A percentile compares a stretch with the other conserved stretches of the same genome.
Evolutionary conservation across 2,888 invertebrate genomes (phyloP).

Genomic region (Drosophila macrospina): DNA sequence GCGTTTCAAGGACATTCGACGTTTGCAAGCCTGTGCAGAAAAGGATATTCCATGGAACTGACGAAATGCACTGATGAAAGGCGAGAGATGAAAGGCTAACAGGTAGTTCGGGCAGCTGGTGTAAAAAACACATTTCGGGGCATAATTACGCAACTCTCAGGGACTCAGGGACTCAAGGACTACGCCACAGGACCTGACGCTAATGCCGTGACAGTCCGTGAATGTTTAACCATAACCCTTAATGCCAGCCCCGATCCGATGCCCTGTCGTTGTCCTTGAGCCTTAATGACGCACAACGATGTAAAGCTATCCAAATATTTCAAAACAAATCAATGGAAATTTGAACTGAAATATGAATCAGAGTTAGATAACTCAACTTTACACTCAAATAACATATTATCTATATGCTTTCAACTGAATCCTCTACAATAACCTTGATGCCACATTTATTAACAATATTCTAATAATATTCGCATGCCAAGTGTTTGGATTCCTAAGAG

Average conservation of each 20-base stretch:
- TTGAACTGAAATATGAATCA: background rate
- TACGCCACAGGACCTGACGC: slow-evolving; percentile 59
- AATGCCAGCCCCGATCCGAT: slow-evolving; percentile 29
- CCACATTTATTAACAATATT: background rate
- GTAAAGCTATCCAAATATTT: no score
- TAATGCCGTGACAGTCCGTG: slow-evolving; percentile 38
- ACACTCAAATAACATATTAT: no score
- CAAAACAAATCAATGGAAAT: background rate
- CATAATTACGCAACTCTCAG: slow-evolving; percentile 64
- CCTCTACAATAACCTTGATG: no score
- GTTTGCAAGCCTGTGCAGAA: slow-evolving; percentile 33
- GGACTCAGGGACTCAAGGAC: slow-evolving; percentile 39
- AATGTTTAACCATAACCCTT: slow-evolving; percentile 61
- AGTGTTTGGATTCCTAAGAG: no score
- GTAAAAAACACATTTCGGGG: slow-evolving; percentile 60
- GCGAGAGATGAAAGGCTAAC: slow-evolving; percentile 49
- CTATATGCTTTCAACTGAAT: no score
- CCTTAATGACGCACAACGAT: background rate
- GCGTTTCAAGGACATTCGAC: slow-evolving; percentile 54
- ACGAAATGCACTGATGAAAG: slow-evolving; percentile 27
- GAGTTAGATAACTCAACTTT: no score
- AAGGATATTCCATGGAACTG: slow-evolving; percentile 61
- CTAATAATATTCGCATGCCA: background rate
- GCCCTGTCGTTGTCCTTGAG: slow-evolving; percentile 38
- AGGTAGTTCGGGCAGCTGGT: slow-evolving; percentile 60